Evolutionary conservation across 2,888 invertebrate genomes (phyloP), one percentile per base, ranked within the genome.

Genomic region (Rhagonycha fulva): DNA sequence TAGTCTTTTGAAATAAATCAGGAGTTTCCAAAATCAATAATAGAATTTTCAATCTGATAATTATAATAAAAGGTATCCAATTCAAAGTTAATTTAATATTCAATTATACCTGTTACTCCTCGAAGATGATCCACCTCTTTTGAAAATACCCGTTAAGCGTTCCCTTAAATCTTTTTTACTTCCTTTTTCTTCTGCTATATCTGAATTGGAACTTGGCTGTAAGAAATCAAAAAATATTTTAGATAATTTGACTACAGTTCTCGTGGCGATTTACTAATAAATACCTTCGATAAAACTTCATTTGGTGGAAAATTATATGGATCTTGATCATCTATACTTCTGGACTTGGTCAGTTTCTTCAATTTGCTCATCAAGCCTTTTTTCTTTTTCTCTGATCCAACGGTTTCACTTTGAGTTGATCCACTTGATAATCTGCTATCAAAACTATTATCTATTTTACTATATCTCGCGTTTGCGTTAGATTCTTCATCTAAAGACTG

Each of bases 381-480:
- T 85, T 92, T 92, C 88, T 94, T 93, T 86, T 95, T 95, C 75
- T 95, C 89, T 9, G 86, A 93, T 32, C 92, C 90, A 1, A 88
- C 88, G 3, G 94, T 92, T 84, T 96, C 96, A 86, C 96, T 96
- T 87, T 96, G 95, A 0, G 94, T 94, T 1, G 96, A 96, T 11
- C 95, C 95, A 63, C 93, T 94, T 0, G 96, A 96, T 81, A 96
- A 88, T 62, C 95, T 93, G 82, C 95, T 95, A 86, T 96, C 96
- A 70, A 95, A 90, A 84, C 95, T 95, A 62, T 93, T 91, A 85
- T 95, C 95, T 71, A 94, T 90, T 66, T 89, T 90, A 78, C 90
- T 92, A 71, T 90, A 88, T 66, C 92, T 88, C 14, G 89, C 88
- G 80, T 94, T 94, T 62, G 85, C 82, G 79, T 89, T 89, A 4